phyloP scores from a whole-genome alignment of 2,113 vertebrate genomes.

The Periophthalmodon schlosseri region DNA sequence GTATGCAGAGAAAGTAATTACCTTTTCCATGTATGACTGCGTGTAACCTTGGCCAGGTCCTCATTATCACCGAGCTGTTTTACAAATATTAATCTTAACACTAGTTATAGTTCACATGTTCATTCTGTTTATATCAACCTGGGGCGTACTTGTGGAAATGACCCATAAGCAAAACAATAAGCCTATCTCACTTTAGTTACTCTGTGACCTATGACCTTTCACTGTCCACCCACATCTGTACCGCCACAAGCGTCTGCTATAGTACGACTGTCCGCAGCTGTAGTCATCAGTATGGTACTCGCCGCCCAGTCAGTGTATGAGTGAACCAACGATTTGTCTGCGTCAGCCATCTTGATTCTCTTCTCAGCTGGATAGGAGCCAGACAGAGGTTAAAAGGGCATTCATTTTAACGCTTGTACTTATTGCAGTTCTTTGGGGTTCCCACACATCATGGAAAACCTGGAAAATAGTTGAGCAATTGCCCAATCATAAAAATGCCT shows the following conservation, averaged over 20 bases:
- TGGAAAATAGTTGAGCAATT: slow-evolving; percentile 2
- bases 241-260: slow-evolving; percentile 14
- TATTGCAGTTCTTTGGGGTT: background rate
- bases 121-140: background rate
- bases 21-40: background rate
- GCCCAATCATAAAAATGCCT: slow-evolving; percentile 11
- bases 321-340: slow-evolving; percentile 29
- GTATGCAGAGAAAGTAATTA: background rate
- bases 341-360: slow-evolving; percentile 25
- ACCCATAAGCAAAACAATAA: slow-evolving; percentile 62
- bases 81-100: background rate
- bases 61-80: background rate
- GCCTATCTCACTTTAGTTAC: slow-evolving; percentile 64
- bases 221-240: slow-evolving; percentile 34
- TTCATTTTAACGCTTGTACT: slow-evolving; percentile 3
- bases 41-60: background rate
- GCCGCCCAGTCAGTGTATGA: slow-evolving; percentile 49
- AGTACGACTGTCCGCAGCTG: slow-evolving; percentile 37
- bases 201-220: slow-evolving; percentile 62
- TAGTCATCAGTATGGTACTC: slow-evolving; percentile 46
- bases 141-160: slow-evolving; percentile 23
- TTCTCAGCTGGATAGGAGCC: slow-evolving; percentile 41
- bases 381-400: slow-evolving; percentile 30
- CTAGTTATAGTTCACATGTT: background rate
- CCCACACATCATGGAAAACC: slow-evolving; percentile 11